Evolutionary conservation across 2,113 vertebrate genomes (phyloP).

Genomic region (Macaca mulatta): DNA sequence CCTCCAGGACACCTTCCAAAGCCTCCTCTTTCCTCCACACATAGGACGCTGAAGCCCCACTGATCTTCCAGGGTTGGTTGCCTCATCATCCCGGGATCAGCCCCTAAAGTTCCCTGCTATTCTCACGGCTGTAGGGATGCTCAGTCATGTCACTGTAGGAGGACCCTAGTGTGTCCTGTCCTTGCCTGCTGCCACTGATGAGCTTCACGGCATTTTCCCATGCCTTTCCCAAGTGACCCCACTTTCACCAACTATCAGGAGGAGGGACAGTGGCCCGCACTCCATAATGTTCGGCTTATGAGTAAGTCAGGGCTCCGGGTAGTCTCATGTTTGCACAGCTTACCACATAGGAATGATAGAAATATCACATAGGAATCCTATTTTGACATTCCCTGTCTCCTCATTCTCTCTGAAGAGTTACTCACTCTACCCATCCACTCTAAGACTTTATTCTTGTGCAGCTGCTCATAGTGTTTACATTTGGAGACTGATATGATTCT

Average conservation of each 20-base stretch:
- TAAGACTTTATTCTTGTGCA: too few relatives aligned
- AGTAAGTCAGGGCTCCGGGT: not conserved
- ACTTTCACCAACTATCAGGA: not conserved
- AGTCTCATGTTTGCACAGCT: not conserved
- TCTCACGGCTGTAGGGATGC: not conserved
- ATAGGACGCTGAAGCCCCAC: not conserved
- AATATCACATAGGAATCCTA: not conserved
- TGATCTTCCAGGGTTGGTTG: accelerated
- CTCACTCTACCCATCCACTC: too few relatives aligned
- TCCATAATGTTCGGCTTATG: not conserved
- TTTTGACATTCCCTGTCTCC: too few relatives aligned
- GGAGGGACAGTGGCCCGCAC: accelerated
- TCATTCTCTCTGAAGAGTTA: too few relatives aligned
- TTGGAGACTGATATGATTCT: too few relatives aligned
- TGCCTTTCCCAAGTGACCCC: not conserved
- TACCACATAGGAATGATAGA: too few relatives aligned
- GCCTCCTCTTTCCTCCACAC: not conserved
- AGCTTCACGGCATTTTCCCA: accelerated
- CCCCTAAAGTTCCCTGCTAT: not conserved
- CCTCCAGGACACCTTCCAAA: not conserved
- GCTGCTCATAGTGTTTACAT: too few relatives aligned
- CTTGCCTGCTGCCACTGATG: not conserved
- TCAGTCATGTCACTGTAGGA: not conserved
- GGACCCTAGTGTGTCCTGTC: not conserved
- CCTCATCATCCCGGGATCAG: not conserved